Base-by-base conservation (phyloP, 2,113 vertebrate genomes). In the Triplophysa siluroides region DNA sequence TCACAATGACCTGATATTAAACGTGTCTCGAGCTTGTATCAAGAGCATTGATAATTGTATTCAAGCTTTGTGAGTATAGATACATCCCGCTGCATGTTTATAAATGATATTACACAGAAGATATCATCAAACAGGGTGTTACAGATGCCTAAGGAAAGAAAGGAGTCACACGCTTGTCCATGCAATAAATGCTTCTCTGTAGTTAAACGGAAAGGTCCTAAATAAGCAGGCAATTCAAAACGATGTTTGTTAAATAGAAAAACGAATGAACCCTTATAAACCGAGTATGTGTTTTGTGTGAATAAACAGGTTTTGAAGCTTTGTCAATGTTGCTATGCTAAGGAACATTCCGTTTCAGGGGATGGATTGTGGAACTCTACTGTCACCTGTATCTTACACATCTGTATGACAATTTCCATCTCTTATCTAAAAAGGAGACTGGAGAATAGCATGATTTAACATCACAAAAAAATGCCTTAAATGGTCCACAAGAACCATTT, bases 1-100 rank as follows among this genome's bases (percentile, higher is more conserved):
- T 73, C 62, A 66, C 58, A 29, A 68, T 79, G 76, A 77, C 76
- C 84, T 82, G 82, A 78, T 72, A 60, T 43, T 79, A 65, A 76
- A 62, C 45, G 43, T 77, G 72, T 78, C 29, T 78, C 67, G 73
- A 69, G 77, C 74, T 65, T 38, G 70, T 75, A 60, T 29, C 38
- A 75, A 43, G 70, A 60, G 21, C 71, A 38, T 21, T 58, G 54
- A 58, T 16, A 47, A 70, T 52, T 50, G 14, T 21, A 29, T 72
- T 72, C 52, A 43, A 43, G 29, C 54, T 43, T 74, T 50, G n/a
- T 24, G 23, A 26, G 47, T 8, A 54, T 50, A 10, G 13, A 45
- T 1, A 38, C 60, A 18, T 14, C 33, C 38, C 21, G 33, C 2
- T 58, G 13, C 23, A 29, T 74, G 38, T 74, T 60, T 43, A 43